These are phyloP conservation scores for Solea senegalensis DNA, from an alignment of 2,113 vertebrate genomes.

Conservation along the genomic window DNA sequence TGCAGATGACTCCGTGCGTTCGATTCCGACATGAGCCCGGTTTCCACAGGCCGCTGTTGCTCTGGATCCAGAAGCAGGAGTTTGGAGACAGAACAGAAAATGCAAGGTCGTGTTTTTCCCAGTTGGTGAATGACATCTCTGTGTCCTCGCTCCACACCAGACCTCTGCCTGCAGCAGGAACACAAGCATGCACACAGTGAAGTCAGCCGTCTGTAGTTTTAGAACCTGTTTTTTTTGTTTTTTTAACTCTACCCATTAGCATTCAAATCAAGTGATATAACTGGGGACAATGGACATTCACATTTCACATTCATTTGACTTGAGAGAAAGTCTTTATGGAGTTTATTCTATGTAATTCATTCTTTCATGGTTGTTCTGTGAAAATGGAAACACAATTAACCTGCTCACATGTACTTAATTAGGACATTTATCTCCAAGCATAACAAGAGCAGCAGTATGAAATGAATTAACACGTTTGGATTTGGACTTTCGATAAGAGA, in stretches of 20 bases:
- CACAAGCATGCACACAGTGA: neutral
- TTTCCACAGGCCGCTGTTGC: constrained; percentile 91
- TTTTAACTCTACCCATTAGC: constrained; percentile 1
- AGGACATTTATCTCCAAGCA: neutral
- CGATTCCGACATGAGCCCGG: constrained; percentile 90
- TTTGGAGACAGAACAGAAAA: constrained; percentile 93
- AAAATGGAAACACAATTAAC: neutral
- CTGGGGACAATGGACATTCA: constrained; percentile 6
- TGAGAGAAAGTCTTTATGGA: neutral
- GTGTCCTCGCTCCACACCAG: constrained; percentile 92
- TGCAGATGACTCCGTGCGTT: constrained; percentile 95
- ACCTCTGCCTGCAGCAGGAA: constrained; percentile 79
- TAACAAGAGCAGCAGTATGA: neutral
- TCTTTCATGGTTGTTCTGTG: neutral
- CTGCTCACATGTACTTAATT: constrained; percentile 8
- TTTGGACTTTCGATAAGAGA: neutral
- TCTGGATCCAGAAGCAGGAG: constrained; percentile 98
- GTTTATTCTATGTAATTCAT: constrained; percentile 22
- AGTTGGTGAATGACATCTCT: constrained; percentile 91
- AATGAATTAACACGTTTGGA: neutral
- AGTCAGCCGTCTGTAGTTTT: constrained; percentile 4
- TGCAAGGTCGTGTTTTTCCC: constrained; percentile 87
- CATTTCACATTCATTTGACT: constrained; percentile 22
- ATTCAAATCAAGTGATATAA: constrained; percentile 6
- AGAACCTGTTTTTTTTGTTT: too few species aligned